These are phyloP conservation scores for Microtus richardsoni DNA, from an alignment of 2,113 vertebrate genomes.

Conservation along the genomic window DNA sequence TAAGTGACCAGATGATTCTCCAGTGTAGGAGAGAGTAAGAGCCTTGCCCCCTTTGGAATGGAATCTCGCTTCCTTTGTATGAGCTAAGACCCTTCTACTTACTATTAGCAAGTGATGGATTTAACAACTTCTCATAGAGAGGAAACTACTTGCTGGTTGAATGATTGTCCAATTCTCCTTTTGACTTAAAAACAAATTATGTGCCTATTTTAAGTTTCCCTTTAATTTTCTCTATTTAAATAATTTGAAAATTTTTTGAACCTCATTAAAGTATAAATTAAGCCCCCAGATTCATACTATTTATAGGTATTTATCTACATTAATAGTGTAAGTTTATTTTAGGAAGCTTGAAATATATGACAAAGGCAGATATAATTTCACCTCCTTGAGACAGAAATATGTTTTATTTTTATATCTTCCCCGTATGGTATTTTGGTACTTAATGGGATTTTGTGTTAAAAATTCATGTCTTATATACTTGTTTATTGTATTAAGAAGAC, in stretches of 20 bases:
- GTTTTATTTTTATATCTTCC: not conserved
- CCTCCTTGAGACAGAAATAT: not conserved
- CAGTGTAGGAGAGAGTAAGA: not conserved
- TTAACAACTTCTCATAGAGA: constrained; percentile 5
- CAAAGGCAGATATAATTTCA: not conserved
- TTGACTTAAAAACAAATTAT: not conserved
- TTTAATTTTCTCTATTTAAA: constrained; percentile 40
- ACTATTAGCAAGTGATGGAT: not conserved
- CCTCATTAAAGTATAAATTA: not conserved
- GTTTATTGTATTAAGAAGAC: not conserved
- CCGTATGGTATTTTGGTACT: not conserved
- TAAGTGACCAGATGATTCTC: not conserved
- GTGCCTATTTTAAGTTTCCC: not conserved
- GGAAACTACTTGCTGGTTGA: constrained; percentile 4
- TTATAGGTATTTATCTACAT: not conserved
- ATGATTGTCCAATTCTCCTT: constrained; percentile 15
- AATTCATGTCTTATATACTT: not conserved
- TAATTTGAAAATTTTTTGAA: not conserved
- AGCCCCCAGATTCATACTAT: not conserved
- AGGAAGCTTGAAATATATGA: not conserved
- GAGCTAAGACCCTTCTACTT: not conserved
- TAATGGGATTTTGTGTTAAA: constrained; percentile 20
- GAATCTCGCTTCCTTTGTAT: not conserved
- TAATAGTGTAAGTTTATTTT: not conserved
- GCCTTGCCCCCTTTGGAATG: not conserved